These are phyloP conservation scores for Morelia viridis DNA, from an alignment of 2,797 vertebrate genomes.

Conservation along the genomic window DNA sequence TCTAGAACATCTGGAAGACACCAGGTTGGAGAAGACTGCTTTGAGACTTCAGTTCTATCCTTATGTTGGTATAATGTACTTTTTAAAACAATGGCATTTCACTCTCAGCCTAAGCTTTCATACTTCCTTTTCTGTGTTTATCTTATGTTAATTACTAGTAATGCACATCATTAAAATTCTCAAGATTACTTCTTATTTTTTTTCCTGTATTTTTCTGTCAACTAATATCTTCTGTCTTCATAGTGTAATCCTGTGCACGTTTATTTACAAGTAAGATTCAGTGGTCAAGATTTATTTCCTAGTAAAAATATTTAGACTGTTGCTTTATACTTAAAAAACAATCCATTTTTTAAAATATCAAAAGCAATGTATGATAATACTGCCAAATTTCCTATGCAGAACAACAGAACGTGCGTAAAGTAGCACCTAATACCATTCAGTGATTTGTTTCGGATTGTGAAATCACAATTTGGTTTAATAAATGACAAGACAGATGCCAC, in stretches of 20 bases:
- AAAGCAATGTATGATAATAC: neutral
- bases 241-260: neutral
- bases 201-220: neutral
- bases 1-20: neutral
- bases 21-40: no score
- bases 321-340: neutral
- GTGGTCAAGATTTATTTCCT: neutral
- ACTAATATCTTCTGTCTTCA: neutral
- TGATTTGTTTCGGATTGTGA: conserved; percentile 31
- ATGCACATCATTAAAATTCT: neutral
- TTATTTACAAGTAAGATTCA: neutral
- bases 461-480: conserved; percentile 38
- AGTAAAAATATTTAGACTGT: neutral
- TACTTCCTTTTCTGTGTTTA: neutral
- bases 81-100: neutral
- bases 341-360: neutral
- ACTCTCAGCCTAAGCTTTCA: neutral
- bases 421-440: neutral
- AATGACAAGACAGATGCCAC: conserved; percentile 46
- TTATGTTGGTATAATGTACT: neutral
- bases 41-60: neutral
- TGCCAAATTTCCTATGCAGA: neutral
- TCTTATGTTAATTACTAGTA: neutral
- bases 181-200: neutral
- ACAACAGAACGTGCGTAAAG: neutral